A percentile compares a stretch with the other conserved stretches of the same genome.
Conservation (phyloP, 2,888 invertebrate species). For the Cantharis lateralis region DNA sequence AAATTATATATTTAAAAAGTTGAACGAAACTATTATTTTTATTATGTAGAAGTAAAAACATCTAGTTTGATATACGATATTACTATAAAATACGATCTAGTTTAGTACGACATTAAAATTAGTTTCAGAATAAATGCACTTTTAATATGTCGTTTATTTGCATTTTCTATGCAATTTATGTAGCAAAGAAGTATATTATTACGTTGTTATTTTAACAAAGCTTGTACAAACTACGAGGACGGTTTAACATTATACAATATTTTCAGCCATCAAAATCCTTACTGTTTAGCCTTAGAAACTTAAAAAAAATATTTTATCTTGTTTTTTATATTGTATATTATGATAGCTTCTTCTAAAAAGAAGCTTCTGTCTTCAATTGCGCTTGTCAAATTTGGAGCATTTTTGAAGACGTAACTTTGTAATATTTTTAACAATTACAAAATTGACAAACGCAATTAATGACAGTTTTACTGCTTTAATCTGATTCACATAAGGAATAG, state of each 20-base stretch:
- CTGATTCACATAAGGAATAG: not conserved
- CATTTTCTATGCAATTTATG: not conserved
- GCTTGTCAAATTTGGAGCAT: too few species aligned
- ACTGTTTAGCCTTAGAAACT: not conserved
- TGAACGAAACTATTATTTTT: not conserved
- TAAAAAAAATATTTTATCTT: not conserved
- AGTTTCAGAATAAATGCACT: not conserved
- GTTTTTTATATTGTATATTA: too few species aligned
- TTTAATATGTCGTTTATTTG: not conserved
- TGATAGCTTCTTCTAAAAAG: too few species aligned
- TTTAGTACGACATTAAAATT: not conserved
- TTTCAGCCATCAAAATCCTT: not conserved
- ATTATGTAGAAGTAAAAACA: not conserved
- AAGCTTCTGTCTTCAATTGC: too few species aligned
- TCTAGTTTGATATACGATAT: not conserved
- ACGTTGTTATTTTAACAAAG: not conserved
- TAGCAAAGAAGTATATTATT: not conserved
- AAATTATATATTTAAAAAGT: not conserved
- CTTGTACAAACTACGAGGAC: not conserved
- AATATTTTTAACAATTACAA: too few species aligned
- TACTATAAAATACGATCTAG: not conserved
- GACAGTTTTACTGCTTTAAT: not conserved
- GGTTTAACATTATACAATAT: not conserved
- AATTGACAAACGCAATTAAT: too few species aligned
- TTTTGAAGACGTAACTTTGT: too few species aligned